Conservation (phyloP, 2,113 vertebrate genomes). For the Carassius auratus region DNA sequence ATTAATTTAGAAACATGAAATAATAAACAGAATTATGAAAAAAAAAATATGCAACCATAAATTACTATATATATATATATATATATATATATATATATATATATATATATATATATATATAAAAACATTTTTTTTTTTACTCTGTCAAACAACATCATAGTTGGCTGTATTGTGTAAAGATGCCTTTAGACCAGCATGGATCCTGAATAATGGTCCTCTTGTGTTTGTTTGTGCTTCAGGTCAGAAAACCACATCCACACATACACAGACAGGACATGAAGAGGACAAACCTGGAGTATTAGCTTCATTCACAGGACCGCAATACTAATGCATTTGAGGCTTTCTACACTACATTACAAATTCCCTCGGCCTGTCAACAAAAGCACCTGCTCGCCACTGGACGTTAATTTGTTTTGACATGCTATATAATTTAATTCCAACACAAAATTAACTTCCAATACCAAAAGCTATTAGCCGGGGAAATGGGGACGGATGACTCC, state of each 20-base stretch:
- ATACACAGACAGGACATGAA: constrained; percentile 33
- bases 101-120: not conserved
- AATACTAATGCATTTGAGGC: constrained; percentile 56
- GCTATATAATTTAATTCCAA: constrained; percentile 77
- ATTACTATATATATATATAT: not conserved
- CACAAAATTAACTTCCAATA: constrained; percentile 74
- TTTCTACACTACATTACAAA: constrained; percentile 71
- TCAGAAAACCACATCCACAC: not conserved
- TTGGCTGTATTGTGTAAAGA: no score
- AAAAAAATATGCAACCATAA: not conserved
- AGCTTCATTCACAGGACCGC: constrained; percentile 33
- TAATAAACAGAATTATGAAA: not conserved
- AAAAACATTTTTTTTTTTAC: not conserved
- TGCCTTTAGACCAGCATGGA: not conserved
- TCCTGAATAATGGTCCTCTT: not conserved
- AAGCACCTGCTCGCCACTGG: constrained; percentile 71
- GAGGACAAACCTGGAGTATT: constrained; percentile 47
- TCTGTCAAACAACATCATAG: not conserved
- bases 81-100: not conserved
- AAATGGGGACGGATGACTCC: constrained; percentile 52
- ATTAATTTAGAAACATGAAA: not conserved
- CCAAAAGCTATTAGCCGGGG: constrained; percentile 61
- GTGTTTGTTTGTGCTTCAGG: constrained; percentile 36
- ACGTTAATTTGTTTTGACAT: constrained; percentile 77
- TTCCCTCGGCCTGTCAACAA: constrained; percentile 70